A percentile compares a stretch with the other conserved stretches of the same genome.
phyloP scores from a whole-genome alignment of 2,888 invertebrate genomes.

The Microctonus aethiopoides region DNA sequence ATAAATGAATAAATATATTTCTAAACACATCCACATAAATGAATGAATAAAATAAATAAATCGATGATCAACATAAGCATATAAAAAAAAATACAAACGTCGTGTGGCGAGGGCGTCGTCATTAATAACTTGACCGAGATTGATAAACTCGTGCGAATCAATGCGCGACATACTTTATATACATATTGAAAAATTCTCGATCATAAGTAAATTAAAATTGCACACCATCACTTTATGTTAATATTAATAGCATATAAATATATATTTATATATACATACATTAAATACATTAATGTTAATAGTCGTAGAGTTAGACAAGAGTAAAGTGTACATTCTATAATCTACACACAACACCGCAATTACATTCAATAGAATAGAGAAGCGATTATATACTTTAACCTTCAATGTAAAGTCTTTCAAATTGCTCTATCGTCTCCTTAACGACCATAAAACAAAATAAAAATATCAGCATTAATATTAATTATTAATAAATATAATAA shows the following conservation, averaged over 20 bases:
- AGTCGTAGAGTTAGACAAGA: neutral
- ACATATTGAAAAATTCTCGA: neutral
- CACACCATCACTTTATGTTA: slow-evolving; percentile 35
- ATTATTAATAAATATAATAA: neutral
- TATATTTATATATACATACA: neutral
- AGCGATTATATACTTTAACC: neutral
- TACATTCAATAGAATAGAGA: neutral
- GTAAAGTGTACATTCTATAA: too few species aligned
- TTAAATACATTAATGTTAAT: neutral
- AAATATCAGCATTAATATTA: neutral
- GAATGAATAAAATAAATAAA: slow-evolving; percentile 11
- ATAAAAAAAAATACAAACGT: slow-evolving; percentile 13
- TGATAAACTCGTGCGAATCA: slow-evolving; percentile 45
- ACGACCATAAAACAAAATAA: neutral
- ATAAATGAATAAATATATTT: neutral
- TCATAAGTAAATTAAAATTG: slow-evolving; percentile 38
- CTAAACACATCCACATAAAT: slow-evolving; percentile 7
- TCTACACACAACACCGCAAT: too few species aligned
- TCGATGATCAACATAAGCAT: neutral
- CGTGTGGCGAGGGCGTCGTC: slow-evolving; percentile 32
- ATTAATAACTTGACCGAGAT: slow-evolving; percentile 42
- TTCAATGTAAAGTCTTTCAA: neutral
- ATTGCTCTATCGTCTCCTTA: neutral
- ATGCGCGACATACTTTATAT: slow-evolving; percentile 41
- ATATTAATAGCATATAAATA: neutral